phyloP scores from a whole-genome alignment of 2,888 invertebrate genomes.

The Drosophila dives region DNA sequence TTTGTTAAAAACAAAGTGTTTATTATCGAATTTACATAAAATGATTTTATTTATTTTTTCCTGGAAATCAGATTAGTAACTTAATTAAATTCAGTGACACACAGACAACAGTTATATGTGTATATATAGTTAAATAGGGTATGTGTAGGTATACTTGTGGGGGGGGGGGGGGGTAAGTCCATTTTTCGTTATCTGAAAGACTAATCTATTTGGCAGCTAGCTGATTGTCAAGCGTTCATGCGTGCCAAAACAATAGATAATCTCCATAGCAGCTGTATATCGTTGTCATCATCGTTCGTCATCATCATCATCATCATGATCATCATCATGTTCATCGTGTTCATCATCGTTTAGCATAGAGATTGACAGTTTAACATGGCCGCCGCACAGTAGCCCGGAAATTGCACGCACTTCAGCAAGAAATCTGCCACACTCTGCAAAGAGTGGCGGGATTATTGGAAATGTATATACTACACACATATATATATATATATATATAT shows the following conservation, averaged over 20 bases:
- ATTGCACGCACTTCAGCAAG: conserved; percentile 43
- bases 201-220: conserved; percentile 32
- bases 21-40: neutral
- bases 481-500: neutral
- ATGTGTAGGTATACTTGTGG: neutral
- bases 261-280: neutral
- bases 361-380: conserved; percentile 51
- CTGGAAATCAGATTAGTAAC: neutral
- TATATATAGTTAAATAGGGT: neutral
- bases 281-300: neutral
- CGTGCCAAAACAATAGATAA: neutral
- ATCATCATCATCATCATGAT: neutral
- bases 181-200: conserved; percentile 25
- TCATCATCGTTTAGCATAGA: conserved; percentile 23
- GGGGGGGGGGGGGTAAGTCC: neutral
- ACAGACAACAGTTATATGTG: neutral
- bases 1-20: neutral
- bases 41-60: neutral
- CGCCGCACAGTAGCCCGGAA: conserved; percentile 48
- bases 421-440: conserved; percentile 37
- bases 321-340: neutral
- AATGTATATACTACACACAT: neutral
- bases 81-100: neutral
- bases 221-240: conserved; percentile 26
- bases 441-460: neutral